Evolutionary conservation across 2,797 vertebrate genomes (phyloP).

Genomic region (Rachycentron canadum): DNA sequence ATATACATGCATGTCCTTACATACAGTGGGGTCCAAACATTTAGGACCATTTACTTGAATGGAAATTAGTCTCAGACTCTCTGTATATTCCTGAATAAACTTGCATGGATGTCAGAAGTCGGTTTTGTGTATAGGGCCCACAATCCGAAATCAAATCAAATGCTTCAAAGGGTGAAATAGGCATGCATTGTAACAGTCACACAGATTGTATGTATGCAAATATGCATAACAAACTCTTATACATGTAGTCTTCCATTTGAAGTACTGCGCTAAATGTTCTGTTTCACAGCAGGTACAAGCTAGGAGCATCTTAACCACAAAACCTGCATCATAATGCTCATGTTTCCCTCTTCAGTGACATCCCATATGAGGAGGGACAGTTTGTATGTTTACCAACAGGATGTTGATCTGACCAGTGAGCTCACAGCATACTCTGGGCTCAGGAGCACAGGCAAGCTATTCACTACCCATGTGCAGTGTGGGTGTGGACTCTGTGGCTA

Average conservation of each 20-base stretch:
- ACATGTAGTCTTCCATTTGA: too few species aligned
- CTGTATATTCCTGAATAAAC: too few species aligned
- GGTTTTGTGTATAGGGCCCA: too few species aligned
- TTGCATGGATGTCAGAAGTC: too few species aligned
- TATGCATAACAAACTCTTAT: background rate
- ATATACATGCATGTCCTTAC: too few species aligned
- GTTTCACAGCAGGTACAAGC: background rate
- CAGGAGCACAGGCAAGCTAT: conserved; percentile 87
- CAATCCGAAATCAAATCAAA: too few species aligned
- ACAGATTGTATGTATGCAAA: background rate
- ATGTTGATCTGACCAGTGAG: conserved; percentile 91
- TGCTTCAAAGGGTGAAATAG: too few species aligned
- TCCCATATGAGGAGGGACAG: conserved; percentile 81
- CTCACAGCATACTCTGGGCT: conserved; percentile 77
- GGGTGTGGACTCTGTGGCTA: conserved; percentile 44
- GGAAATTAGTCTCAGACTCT: too few species aligned
- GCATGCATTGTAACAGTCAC: too few species aligned
- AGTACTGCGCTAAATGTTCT: background rate
- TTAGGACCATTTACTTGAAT: too few species aligned
- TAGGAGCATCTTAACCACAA: background rate
- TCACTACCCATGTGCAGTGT: conserved; percentile 34
- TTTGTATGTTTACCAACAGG: conserved; percentile 91
- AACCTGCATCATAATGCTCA: background rate
- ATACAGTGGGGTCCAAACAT: too few species aligned
- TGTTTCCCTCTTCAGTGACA: conserved; percentile 85